These are phyloP conservation scores for Apistogramma diplotaenia DNA, from an alignment of 2,113 vertebrate genomes.

Conservation along the genomic window DNA sequence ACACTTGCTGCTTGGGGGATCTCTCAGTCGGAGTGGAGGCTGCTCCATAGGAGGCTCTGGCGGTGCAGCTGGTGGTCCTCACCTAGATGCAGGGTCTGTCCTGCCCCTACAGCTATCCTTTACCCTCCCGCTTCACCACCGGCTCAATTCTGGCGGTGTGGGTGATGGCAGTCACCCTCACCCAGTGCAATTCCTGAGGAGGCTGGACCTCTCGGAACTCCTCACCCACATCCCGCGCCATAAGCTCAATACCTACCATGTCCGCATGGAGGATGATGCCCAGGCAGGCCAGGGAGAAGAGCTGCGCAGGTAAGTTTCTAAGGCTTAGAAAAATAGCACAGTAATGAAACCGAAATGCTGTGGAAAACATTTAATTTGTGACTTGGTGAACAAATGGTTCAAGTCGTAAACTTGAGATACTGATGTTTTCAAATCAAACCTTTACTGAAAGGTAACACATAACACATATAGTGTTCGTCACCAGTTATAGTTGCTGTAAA, in stretches of 20 bases:
- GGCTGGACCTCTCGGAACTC: slow-evolving; percentile 96
- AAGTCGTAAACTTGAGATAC: not conserved
- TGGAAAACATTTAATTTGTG: not conserved
- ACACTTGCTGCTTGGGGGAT: slow-evolving; percentile 77
- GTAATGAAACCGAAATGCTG: not conserved
- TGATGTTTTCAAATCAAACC: too few species aligned
- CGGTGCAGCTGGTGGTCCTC: slow-evolving; percentile 61
- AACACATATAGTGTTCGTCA: not conserved
- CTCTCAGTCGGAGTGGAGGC: slow-evolving; percentile 72
- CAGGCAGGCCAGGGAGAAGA: slow-evolving; percentile 98
- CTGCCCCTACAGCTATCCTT: slow-evolving; percentile 71
- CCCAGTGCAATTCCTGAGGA: slow-evolving; percentile 92
- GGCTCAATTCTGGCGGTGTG: slow-evolving; percentile 79
- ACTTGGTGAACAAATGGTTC: not conserved
- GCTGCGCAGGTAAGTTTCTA: slow-evolving; percentile 76
- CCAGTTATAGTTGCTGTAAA: not conserved
- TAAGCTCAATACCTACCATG: slow-evolving; percentile 97
- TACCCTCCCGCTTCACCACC: slow-evolving; percentile 74
- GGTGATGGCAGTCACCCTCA: slow-evolving; percentile 54
- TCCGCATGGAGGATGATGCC: slow-evolving; percentile 97
- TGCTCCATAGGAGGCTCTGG: slow-evolving; percentile 62
- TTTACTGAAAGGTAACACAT: too few species aligned
- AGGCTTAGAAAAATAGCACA: not conserved
- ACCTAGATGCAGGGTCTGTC: slow-evolving; percentile 82
- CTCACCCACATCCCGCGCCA: slow-evolving; percentile 93